Evolutionary conservation across 2,797 vertebrate genomes (phyloP).

Genomic region (Holocentrus rufus): DNA sequence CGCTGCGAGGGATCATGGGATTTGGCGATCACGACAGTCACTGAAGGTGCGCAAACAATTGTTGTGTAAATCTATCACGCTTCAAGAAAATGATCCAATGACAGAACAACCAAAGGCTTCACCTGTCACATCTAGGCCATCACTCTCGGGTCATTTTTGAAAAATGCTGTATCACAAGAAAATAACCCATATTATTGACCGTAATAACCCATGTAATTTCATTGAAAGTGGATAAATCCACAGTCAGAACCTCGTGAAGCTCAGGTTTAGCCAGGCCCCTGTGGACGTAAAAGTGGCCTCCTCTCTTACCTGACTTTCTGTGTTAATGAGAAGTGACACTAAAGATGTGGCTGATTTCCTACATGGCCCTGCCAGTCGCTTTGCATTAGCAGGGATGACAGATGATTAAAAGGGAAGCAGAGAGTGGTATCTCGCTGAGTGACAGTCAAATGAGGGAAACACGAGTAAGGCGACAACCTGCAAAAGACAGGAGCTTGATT

Average conservation of each 20-base stretch:
- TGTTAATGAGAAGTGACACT: slow-evolving; percentile 79
- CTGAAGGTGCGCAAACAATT: slow-evolving; percentile 16
- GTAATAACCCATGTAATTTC: neutral
- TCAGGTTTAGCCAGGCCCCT: slow-evolving; percentile 33
- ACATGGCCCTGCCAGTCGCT: slow-evolving; percentile 71
- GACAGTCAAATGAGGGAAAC: slow-evolving; percentile 70
- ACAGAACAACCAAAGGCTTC: slow-evolving; percentile 38
- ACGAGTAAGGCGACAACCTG: slow-evolving; percentile 63
- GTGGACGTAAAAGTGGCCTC: slow-evolving; percentile 40
- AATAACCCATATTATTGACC: neutral
- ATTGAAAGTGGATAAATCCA: slow-evolving; percentile 6
- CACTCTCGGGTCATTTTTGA: neutral
- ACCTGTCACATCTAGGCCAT: slow-evolving; percentile 31
- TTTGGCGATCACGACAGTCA: neutral
- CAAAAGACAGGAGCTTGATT: slow-evolving; percentile 68
- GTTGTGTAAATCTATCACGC: slow-evolving; percentile 10
- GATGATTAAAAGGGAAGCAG: slow-evolving; percentile 64
- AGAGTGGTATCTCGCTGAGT: slow-evolving; percentile 67
- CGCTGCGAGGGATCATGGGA: slow-evolving; percentile 18
- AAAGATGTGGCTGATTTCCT: slow-evolving; percentile 80
- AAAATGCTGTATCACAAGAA: slow-evolving; percentile 25
- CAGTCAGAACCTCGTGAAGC: slow-evolving; percentile 19
- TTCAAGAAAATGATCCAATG: slow-evolving; percentile 56
- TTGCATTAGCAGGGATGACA: slow-evolving; percentile 75
- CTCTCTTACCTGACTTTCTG: slow-evolving; percentile 65